Conservation (phyloP, 2,888 invertebrate genomes). For the Melanostoma mellinum region DNA sequence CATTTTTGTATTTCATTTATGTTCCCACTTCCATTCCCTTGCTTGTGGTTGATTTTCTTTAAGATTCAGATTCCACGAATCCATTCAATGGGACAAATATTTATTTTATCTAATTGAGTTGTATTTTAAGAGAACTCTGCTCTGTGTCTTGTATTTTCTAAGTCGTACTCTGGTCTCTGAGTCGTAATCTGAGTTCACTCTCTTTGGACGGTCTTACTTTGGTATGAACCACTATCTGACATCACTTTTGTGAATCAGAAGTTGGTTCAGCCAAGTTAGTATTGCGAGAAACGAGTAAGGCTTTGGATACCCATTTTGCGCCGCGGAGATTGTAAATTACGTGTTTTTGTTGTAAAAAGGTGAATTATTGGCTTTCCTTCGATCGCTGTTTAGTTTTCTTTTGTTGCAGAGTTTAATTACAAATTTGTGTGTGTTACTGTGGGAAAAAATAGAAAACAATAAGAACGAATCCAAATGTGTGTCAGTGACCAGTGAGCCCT, state of each 20-base stretch:
- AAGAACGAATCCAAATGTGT: constrained; percentile 8
- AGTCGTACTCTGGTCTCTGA: not conserved
- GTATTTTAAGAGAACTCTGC: constrained; percentile 54
- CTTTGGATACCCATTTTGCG: constrained; percentile 43
- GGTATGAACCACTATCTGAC: constrained; percentile 29
- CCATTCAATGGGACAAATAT: constrained; percentile 39
- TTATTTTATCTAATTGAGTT: constrained; percentile 64
- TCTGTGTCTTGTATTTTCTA: not conserved
- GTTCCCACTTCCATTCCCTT: not conserved
- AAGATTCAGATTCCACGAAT: constrained; percentile 20
- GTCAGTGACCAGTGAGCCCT: constrained; percentile 42
- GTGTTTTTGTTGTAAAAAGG: constrained; percentile 41
- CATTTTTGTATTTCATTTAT: constrained; percentile 15
- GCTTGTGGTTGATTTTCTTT: not conserved
- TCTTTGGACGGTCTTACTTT: constrained; percentile 14
- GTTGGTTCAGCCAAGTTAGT: constrained; percentile 41
- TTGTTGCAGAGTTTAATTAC: constrained; percentile 1
- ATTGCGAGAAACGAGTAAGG: constrained; percentile 53
- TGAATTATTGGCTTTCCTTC: constrained; percentile 32
- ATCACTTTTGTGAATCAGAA: constrained; percentile 62
- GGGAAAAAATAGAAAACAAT: not conserved
- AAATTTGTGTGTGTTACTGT: constrained; percentile 1
- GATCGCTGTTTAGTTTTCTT: constrained; percentile 1
- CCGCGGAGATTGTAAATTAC: constrained; percentile 15
- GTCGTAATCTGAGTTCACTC: constrained; percentile 6